Base-by-base conservation (phyloP, 2,888 invertebrate species). In the Zygaena filipendulae region DNA sequence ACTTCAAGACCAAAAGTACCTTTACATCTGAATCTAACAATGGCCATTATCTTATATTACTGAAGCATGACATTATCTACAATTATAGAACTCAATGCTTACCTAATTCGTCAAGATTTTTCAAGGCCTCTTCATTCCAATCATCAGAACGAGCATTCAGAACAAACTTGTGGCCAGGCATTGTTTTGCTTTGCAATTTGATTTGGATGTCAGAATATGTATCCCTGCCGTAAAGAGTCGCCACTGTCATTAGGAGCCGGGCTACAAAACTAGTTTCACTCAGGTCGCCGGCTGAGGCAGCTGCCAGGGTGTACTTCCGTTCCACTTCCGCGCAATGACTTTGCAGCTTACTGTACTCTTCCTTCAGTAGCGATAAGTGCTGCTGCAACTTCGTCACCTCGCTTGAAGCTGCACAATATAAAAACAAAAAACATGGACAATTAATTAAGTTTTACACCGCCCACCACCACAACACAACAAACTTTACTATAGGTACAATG, bases 281-380 rank as follows among this genome's bases (percentile, higher is more conserved):
- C 32, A 83, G 72, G 43, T 83, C 82, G 3, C 83, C 84, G 37
- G 84, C 83, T 1, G 86, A 82, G 0, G 91, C 89, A 20, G 88
- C 87, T 1, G 87, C 86, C 39, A 90, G 84, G 38, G 90, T 90
- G 56, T 93, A 93, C 64, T 93, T 92, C 40, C 87, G 85, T 58
- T 95, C 92, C 13, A 95, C 66, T 47, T 94, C 93, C 4, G 86
- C 85, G 54, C 91, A 88, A 39, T 87, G 86, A 25, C 84, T 84
- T 59, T 95, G 94, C 14, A 97, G 80, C 67, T 93, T 94, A 4
- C 92, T 89, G 68, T 96, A 96, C 67, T 97, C 94, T 45, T 94
- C 92, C 50, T 93, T 88, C 36, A 97, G 81, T 33, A 97, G 82
- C 31, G 87, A 70, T 40, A 97, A 79, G 61, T 96, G 95, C 60